Evolutionary conservation across 2,113 vertebrate genomes (phyloP), one percentile per base, ranked within the genome.

Genomic region (Scalopus aquaticus): DNA sequence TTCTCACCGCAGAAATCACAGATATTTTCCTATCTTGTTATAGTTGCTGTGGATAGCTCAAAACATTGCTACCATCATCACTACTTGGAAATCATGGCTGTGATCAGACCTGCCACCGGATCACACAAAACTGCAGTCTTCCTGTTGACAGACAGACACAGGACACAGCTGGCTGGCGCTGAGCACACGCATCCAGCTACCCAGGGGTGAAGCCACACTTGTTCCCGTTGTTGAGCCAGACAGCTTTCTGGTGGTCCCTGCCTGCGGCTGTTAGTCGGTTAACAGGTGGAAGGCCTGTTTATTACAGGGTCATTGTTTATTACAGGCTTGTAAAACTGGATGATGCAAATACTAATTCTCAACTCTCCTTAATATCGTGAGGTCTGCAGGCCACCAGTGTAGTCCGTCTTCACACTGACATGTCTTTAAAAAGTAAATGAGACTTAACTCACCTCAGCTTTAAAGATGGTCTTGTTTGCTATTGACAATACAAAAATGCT

Each of bases 1-100:
- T 56, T 79, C 64, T 83, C 90, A 67, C 64, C 9, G 65, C 32
- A 49, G 83, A 87, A 96, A 93, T 95, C 73, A 78, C 83, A 46
- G 83, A 64, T 95, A 87, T 94, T 96, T 97, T 94, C 93, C 6
- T 95, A 96, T 94, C 96, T 44, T 58, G 9, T 96, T 88, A 86
- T 83, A 42, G 65, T 80, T 76, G 79, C 73, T 94, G 91, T 54
- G 88, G 77, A 74, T 62, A 62, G 79, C 95, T 97, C 94, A 94
- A 95, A 95, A 97, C 93, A 97, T 93, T 91, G 0, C 93, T 90
- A 94, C 69, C 91, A 35, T 90, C 90, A 88, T 96, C 97, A 83
- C 91, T 39, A 5, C 90, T 94, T 3, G 42, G 87, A 72, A 93
- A 96, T 97, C 58, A 87, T 2, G 4, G 80, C 76, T 6, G 54